These are phyloP conservation scores for Rhagoletis zephyria DNA, from an alignment of 1,140 invertebrate genomes.

Conservation along the genomic window DNA sequence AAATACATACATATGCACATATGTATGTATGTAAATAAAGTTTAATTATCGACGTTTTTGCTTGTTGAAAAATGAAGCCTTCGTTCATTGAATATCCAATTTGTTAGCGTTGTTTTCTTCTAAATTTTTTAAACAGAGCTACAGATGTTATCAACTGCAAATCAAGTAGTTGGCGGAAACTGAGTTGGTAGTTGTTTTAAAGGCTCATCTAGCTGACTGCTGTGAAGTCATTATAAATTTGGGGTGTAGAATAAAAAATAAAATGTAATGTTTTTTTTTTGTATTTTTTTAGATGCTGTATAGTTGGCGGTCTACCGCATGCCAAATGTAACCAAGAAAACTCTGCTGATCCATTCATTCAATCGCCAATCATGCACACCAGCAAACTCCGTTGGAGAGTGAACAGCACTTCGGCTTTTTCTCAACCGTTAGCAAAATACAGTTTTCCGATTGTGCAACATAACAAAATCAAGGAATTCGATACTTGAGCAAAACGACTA, in stretches of 20 bases:
- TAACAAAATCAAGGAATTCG: not conserved
- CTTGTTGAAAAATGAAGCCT: slow-evolving; percentile 12
- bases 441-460: not conserved
- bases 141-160: slow-evolving; percentile 6
- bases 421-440: not conserved
- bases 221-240: not conserved
- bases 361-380: slow-evolving; percentile 10
- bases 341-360: slow-evolving; percentile 7
- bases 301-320: slow-evolving; percentile 21
- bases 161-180: slow-evolving; percentile 11
- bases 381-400: not conserved
- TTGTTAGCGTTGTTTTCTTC: slow-evolving; percentile 8
- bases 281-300: not conserved
- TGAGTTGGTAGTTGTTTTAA: not conserved
- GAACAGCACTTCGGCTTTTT: not conserved
- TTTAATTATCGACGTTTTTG: slow-evolving; percentile 24
- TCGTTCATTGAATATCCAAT: slow-evolving; percentile 41
- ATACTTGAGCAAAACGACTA: not conserved
- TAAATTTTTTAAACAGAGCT: not conserved
- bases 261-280: not conserved
- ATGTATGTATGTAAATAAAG: too few relatives aligned
- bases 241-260: not conserved
- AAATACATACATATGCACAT: not conserved
- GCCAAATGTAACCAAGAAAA: slow-evolving; percentile 50
- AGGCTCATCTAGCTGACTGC: not conserved